Evolutionary conservation across 2,797 vertebrate genomes (phyloP), one percentile per base, ranked within the genome.

Genomic region (Labroides dimidiatus): DNA sequence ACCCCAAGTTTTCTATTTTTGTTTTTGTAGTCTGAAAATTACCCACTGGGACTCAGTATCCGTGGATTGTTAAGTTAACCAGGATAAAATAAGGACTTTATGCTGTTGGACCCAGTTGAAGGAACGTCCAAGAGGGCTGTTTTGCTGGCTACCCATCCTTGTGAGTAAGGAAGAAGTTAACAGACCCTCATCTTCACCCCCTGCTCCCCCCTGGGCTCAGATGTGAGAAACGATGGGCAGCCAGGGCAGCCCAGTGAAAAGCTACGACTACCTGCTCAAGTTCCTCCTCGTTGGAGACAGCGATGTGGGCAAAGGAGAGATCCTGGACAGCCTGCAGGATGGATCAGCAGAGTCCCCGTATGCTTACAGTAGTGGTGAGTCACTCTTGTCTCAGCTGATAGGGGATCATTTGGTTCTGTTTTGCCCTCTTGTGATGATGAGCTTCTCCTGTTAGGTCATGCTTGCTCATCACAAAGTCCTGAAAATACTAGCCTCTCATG

Each of bases 241-340:
- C 78, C 97, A 97, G 91, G 97, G 97, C 81, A 99, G 97, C 93
- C 97, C 97, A 6, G 97, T 99, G 90, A 99, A 99, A 81, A 98
- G 96, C 95, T 99, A 99, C 83, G 97, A 99, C 93, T 99, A 99
- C 90, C 95, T 99, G 77, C 96, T 99, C 42, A 98, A 98, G 93
- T 99, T 99, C 91, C 94, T 98, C 58, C 94, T 99, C 91, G 97
- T 99, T 15, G 97, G 97, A 39, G 97, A 99, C 94, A 99, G 97
- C 78, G 97, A 99, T 50, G 97, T 99, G 80, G 97, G 97, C 21
- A 99, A 99, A 80, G 97, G 96, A 17, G 97, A 99, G 94, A 99
- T 99, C 86, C 90, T 99, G 93, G 97, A 97, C 94, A 99, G 97
- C 82, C 91, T 99, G 79, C 97, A 98, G 92, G 97, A 99, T 54